phyloP scores from a whole-genome alignment of 2,797 vertebrate species.

The Avahi laniger region DNA sequence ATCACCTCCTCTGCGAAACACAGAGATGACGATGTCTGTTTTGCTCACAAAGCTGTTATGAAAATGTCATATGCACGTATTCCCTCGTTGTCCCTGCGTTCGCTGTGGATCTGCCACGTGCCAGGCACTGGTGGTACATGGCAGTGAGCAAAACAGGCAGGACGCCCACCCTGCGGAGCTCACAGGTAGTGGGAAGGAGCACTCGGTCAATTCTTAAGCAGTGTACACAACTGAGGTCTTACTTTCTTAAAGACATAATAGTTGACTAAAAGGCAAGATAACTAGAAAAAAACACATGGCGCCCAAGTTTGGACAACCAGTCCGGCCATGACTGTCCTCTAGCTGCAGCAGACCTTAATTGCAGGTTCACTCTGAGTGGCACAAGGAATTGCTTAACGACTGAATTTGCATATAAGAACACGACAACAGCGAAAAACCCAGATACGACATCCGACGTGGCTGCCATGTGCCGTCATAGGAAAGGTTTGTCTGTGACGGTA shows the following conservation, averaged over 20 bases:
- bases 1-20: neutral
- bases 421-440: neutral
- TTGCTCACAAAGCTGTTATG: neutral
- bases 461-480: neutral
- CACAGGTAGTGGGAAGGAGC: neutral
- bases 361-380: neutral
- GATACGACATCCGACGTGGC: too few species aligned
- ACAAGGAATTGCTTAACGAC: neutral
- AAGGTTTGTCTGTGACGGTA: neutral
- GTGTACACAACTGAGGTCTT: neutral
- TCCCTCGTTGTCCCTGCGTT: neutral
- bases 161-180: neutral
- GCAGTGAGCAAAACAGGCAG: neutral
- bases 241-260: neutral
- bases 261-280: neutral
- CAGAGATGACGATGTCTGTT: neutral
- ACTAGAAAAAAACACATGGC: neutral
- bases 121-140: neutral
- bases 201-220: neutral
- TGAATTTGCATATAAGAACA: neutral
- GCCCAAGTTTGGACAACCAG: neutral
- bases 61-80: neutral
- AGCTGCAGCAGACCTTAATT: neutral
- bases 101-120: neutral
- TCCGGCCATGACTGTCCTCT: neutral